Conservation (phyloP, 2,797 vertebrate species). For the Borostomias antarcticus region DNA sequence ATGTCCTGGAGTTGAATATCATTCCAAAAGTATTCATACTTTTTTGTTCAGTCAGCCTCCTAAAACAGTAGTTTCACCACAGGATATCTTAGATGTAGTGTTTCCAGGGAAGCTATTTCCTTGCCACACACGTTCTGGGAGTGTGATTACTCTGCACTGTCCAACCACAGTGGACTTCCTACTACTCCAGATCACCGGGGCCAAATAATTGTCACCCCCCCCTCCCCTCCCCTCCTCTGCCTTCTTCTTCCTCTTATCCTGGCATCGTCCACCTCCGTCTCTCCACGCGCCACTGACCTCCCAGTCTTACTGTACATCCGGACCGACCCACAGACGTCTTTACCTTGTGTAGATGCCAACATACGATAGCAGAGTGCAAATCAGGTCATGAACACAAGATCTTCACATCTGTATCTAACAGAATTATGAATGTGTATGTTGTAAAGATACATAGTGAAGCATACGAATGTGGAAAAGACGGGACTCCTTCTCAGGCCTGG, state of each 20-base stretch:
- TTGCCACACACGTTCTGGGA: constrained; percentile 34
- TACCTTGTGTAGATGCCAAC: constrained; percentile 52
- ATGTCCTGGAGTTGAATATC: not conserved
- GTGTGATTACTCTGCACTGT: constrained; percentile 23
- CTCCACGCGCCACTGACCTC: constrained; percentile 54
- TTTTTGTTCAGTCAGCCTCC: not conserved
- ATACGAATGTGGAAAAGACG: too few relatives aligned
- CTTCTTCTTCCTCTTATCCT: constrained; percentile 45
- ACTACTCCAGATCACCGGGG: constrained; percentile 33
- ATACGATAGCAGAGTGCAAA: constrained; percentile 22
- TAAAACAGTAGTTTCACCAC: not conserved
- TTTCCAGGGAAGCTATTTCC: constrained; percentile 25
- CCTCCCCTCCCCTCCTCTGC: constrained; percentile 38
- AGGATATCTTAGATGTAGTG: constrained; percentile 3
- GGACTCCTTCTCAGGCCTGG: constrained; percentile 48
- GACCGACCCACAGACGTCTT: constrained; percentile 40
- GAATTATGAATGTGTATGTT: too few relatives aligned
- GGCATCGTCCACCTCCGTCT: constrained; percentile 43
- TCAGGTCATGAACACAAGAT: constrained; percentile 57
- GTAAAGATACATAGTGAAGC: too few relatives aligned
- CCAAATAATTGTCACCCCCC: constrained; percentile 61
- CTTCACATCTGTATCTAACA: too few relatives aligned
- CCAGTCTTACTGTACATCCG: constrained; percentile 49
- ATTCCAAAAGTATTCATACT: not conserved
- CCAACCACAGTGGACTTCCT: constrained; percentile 43